These are phyloP conservation scores for Eublepharis macularius DNA, from an alignment of 2,113 vertebrate species.

Conservation along the genomic window DNA sequence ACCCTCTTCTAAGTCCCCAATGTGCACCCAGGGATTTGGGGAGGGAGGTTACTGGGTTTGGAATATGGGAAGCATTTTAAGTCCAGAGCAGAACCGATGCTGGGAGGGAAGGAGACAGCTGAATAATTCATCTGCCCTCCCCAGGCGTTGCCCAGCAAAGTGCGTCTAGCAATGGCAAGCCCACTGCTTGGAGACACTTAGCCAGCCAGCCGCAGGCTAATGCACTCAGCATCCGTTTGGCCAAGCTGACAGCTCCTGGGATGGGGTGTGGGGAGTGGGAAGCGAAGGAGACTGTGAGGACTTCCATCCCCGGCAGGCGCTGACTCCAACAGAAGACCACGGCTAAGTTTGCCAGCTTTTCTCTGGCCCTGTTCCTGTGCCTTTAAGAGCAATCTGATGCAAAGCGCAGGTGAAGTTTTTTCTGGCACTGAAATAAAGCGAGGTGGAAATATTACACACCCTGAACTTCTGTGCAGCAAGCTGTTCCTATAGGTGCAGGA, in stretches of 20 bases:
- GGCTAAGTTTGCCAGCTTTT: neutral
- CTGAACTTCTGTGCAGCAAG: neutral
- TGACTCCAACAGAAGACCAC: neutral
- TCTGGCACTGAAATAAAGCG: neutral
- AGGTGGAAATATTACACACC: neutral
- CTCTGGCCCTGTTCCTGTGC: neutral
- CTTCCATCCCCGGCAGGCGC: neutral
- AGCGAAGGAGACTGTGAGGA: neutral
- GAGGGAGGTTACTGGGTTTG: neutral
- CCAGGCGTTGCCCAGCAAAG: constrained; percentile 13
- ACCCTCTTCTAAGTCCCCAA: neutral
- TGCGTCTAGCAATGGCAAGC: constrained; percentile 1
- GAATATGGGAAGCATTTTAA: neutral
- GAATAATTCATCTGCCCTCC: constrained; percentile 24
- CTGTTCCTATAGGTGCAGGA: neutral
- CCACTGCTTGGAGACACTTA: constrained; percentile 8
- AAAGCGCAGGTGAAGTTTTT: neutral
- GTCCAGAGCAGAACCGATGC: neutral
- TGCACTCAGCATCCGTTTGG: constrained; percentile 3
- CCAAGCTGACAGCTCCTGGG: neutral
- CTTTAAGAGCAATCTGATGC: neutral
- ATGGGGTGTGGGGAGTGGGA: neutral
- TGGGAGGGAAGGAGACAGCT: neutral
- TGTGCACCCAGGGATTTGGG: neutral
- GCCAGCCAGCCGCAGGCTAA: constrained; percentile 24